Evolutionary conservation across 37 sponge, comb jelly and placozoan species (phyloP), one percentile per base, ranked within the genome.

Genomic region (Ephydatia muelleri): DNA sequence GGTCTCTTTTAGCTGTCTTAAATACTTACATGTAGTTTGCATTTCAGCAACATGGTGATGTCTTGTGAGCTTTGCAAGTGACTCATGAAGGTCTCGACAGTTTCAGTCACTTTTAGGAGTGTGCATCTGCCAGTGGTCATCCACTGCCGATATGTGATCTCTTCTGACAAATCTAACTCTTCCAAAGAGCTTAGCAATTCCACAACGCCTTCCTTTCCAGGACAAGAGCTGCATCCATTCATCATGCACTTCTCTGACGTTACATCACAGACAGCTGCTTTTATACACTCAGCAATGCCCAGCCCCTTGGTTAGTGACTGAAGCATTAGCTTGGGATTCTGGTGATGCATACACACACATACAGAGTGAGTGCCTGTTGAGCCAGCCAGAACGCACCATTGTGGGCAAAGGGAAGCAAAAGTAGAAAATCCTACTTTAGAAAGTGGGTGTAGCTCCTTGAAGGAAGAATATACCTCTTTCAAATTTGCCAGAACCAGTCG

Each of bases 311-410:
- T 57, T 11, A 11, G 57, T 13, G 57, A 57, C 26, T 75, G 38
- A 37, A 84, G 33, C 68, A 84, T 74, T 49, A 84, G 67, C 76
- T 75, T 84, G 57, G 49, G 67, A 76, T 84, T 84, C 67, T 84
- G 85, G 76, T 84, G 85, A 32, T 34, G 65, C 38, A 67, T 75
- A 33, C 84, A 83, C 26, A 83, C 84, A 73, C 76, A 83, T 12
- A 84, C 78, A 84, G 85, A 49, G 68, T 84, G 85, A 32, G 85
- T 84, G 36, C 78, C 85, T 49, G 66, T 34, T 84, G 85, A 49
- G 31, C 76, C 85, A 36, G 85, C 76, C 27, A 76, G 26, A 25
- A 76, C n/a, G 68, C 85, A 84, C 65, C 64, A 48, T 36, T 76
- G 39, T 76, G 85, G 85, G 23, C 85, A 68, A 25, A 84, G 76